phyloP scores from a whole-genome alignment of 2,888 invertebrate genomes.

The Cyrtodaria siliqua region DNA sequence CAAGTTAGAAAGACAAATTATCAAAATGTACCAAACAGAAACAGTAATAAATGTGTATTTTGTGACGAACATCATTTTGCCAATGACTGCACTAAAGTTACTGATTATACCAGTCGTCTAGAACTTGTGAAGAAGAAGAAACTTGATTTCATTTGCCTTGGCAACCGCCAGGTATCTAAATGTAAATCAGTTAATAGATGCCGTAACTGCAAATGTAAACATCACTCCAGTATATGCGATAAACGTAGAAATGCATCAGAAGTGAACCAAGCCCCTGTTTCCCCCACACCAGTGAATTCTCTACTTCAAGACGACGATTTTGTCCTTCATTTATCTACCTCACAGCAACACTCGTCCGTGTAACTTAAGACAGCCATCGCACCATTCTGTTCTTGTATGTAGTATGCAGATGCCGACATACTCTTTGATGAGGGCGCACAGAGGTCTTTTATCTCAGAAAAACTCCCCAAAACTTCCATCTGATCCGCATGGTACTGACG shows the following conservation, averaged over 20 bases:
- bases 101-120: constrained; percentile 4
- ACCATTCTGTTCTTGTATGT: too few relatives aligned
- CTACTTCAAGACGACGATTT: too few relatives aligned
- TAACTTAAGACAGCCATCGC: too few relatives aligned
- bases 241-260: not conserved
- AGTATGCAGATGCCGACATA: constrained; percentile 15
- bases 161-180: constrained; percentile 16
- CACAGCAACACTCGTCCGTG: not conserved
- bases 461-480: constrained; percentile 35
- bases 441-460: constrained; percentile 33
- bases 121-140: constrained; percentile 2
- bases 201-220: constrained; percentile 1
- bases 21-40: too few relatives aligned
- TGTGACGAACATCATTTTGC: constrained; percentile 3
- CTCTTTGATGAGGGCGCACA: constrained; percentile 39
- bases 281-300: too few relatives aligned
- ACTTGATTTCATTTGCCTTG: not conserved
- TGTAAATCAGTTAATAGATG: constrained; percentile 19
- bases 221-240: constrained; percentile 28
- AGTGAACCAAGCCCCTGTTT: too few relatives aligned
- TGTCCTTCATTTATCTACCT: not conserved
- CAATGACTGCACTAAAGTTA: constrained; percentile 3
- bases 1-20: too few relatives aligned
- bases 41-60: constrained; percentile 8
- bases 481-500: constrained; percentile 19